Percentiles rank a stretch among this genome's conserved stretches.
These are phyloP conservation scores for Eriocheir sinensis DNA, from an alignment of 1,140 invertebrate species.

Conservation along the genomic window DNA sequence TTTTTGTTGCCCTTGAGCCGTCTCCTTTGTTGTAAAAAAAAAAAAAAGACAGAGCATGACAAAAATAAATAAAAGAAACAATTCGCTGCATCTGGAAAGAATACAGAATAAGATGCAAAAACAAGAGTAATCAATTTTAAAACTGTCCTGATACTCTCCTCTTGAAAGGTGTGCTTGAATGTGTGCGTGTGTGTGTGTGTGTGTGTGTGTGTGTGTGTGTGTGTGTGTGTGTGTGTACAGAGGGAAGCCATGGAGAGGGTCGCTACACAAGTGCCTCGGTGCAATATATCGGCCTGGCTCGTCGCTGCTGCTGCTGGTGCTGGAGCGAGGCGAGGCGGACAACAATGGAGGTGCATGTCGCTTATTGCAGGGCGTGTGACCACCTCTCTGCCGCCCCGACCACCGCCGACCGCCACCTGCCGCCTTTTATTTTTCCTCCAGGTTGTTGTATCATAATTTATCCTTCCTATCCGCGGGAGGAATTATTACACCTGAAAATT, in stretches of 20 bases:
- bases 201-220: background rate
- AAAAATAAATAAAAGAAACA: no score
- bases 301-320: background rate
- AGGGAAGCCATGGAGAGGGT: background rate
- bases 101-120: no score
- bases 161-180: no score
- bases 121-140: no score
- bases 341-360: background rate
- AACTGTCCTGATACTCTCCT: no score
- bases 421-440: background rate
- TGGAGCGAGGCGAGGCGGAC: background rate
- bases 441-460: background rate
- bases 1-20: no score
- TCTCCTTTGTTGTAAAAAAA: no score
- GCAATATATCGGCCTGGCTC: background rate
- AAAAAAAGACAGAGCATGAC: no score
- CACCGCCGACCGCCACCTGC: background rate
- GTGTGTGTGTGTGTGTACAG: background rate
- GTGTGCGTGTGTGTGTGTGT: background rate
- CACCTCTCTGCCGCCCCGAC: background rate
- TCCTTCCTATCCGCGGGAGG: background rate
- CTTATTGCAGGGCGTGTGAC: slow-evolving; percentile 8
- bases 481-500: background rate
- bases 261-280: background rate
- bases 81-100: no score